Evolutionary conservation across 1,140 invertebrate species (phyloP).

Genomic region (Globodera rostochiensis): DNA sequence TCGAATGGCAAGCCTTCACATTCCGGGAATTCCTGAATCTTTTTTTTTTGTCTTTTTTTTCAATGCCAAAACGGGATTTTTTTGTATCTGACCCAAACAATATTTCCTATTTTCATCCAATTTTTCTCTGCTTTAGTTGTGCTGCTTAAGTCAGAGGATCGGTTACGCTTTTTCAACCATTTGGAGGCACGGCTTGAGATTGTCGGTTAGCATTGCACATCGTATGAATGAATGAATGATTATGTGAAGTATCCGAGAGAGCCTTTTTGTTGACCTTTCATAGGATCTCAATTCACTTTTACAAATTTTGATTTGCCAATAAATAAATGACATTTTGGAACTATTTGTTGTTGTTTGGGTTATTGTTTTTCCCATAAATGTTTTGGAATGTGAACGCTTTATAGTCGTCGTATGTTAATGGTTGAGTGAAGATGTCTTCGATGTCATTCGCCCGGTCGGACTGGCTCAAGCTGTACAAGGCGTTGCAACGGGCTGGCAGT

Average conservation of each 20-base stretch:
- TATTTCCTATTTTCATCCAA: too few species aligned
- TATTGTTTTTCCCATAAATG: not conserved
- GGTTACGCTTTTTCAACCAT: conserved; percentile 31
- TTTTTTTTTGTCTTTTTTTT: too few species aligned
- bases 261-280: not conserved
- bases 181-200: conserved; percentile 35
- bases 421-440: not conserved
- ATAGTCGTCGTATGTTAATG: not conserved
- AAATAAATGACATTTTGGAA: not conserved
- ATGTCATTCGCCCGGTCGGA: not conserved
- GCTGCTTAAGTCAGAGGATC: conserved; percentile 22
- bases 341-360: not conserved
- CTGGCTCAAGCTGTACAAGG: conserved; percentile 38
- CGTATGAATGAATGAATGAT: not conserved
- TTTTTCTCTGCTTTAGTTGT: conserved; percentile 28
- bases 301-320: not conserved
- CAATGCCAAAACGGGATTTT: too few species aligned
- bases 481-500: conserved; percentile 20
- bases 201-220: not conserved
- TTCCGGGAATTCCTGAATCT: too few species aligned
- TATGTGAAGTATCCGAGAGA: not conserved
- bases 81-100: conserved; percentile 8
- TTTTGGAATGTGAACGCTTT: not conserved
- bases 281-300: not conserved
- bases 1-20: conserved; percentile 17